Evolutionary conservation across 2,797 vertebrate species (phyloP).

Genomic region (Tokudaia muenninki): DNA sequence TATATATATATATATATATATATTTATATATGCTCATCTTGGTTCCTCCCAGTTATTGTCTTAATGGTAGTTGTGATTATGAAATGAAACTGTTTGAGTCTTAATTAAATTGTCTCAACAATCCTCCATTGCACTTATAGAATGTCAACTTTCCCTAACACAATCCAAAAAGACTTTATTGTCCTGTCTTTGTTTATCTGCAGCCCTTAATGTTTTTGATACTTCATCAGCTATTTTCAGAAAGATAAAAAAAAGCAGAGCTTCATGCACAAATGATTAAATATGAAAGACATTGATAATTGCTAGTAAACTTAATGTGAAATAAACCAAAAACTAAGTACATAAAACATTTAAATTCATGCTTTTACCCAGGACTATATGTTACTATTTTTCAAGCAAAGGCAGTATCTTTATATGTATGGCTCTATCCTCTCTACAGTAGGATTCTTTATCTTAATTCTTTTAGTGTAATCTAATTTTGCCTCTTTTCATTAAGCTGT

Average conservation of each 20-base stretch:
- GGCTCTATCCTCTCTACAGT: constrained; percentile 46
- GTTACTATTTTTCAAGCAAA: constrained; percentile 57
- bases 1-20: background rate
- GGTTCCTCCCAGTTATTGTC: background rate
- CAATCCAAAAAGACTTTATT: background rate
- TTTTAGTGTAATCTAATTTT: constrained; percentile 76
- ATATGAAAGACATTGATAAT: background rate
- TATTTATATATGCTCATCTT: background rate
- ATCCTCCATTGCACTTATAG: background rate
- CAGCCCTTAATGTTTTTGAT: background rate
- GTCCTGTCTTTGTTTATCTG: background rate
- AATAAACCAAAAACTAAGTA: constrained; percentile 17
- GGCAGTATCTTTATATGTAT: constrained; percentile 40
- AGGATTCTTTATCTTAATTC: constrained; percentile 64
- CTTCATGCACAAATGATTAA: constrained; percentile 26
- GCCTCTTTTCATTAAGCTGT: constrained; percentile 65
- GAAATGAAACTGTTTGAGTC: constrained; percentile 11
- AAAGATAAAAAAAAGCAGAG: constrained; percentile 16
- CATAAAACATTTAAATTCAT: constrained; percentile 14
- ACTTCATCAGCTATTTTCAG: background rate
- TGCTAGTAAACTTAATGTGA: background rate
- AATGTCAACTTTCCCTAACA: background rate
- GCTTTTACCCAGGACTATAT: constrained; percentile 11
- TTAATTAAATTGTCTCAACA: constrained; percentile 6
- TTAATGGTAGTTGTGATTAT: background rate